Evolutionary conservation across 2,797 vertebrate genomes (phyloP).

Genomic region (Orientallactaga sibirica): DNA sequence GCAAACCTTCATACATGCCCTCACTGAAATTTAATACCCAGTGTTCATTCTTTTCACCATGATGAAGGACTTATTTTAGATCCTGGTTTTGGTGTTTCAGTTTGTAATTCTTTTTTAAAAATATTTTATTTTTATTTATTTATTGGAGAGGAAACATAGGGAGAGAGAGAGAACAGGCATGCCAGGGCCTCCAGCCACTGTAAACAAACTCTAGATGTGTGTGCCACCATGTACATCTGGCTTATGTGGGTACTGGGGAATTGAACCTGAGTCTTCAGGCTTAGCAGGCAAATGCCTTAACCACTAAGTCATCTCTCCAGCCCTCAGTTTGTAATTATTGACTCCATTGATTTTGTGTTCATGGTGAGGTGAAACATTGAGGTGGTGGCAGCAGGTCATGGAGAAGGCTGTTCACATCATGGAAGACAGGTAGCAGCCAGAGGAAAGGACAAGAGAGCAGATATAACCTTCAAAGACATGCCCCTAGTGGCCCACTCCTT

Average conservation of each 20-base stretch:
- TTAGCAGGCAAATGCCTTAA: not conserved
- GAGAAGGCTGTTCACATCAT: not conserved
- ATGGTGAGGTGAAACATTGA: not conserved
- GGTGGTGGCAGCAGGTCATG: not conserved
- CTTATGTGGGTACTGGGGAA: too few relatives aligned
- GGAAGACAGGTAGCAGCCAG: not conserved
- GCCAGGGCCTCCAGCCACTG: too few relatives aligned
- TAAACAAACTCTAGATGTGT: too few relatives aligned
- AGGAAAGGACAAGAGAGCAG: not conserved
- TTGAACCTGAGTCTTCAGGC: not conserved
- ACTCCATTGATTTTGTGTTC: not conserved
- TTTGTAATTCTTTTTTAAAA: too few relatives aligned
- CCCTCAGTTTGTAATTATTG: not conserved
- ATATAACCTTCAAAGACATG: too few relatives aligned
- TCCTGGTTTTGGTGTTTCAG: too few relatives aligned
- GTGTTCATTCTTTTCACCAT: not conserved
- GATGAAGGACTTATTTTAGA: too few relatives aligned
- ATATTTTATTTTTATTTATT: too few relatives aligned
- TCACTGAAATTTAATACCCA: not conserved
- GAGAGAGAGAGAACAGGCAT: too few relatives aligned
- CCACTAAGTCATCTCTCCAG: not conserved
- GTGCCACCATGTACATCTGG: too few relatives aligned
- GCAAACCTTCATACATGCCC: not conserved
- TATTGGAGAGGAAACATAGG: too few relatives aligned
- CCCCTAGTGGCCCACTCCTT: too few relatives aligned